Percentiles rank a stretch among this genome's conserved stretches.
Evolutionary conservation across 2,888 invertebrate species (phyloP).

Genomic region (Heteropelma amictum): DNA sequence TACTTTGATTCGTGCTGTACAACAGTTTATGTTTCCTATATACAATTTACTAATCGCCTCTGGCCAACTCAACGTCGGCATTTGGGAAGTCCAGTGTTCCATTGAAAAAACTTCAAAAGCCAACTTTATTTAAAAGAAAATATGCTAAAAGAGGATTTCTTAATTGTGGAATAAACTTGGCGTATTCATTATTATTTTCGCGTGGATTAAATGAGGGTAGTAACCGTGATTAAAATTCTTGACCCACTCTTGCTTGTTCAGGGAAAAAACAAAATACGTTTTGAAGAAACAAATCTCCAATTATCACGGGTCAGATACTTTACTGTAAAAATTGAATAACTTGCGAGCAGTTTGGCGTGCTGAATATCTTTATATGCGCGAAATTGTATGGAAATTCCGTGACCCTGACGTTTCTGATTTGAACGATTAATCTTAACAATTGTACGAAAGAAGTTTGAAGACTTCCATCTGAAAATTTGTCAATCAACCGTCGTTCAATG

Average conservation of each 20-base stretch:
- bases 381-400: neutral
- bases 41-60: constrained; percentile 6
- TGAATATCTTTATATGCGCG: neutral
- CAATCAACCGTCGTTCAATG: too few relatives aligned
- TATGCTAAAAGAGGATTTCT: neutral
- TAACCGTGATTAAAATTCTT: constrained; percentile 30
- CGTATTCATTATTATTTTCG: neutral
- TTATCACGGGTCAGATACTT: constrained; percentile 33
- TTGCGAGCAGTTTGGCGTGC: neutral
- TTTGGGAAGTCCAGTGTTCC: constrained; percentile 17
- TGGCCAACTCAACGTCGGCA: neutral
- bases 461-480: too few relatives aligned
- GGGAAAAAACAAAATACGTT: neutral
- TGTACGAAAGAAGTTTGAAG: too few relatives aligned
- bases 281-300: neutral
- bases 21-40: neutral
- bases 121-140: neutral
- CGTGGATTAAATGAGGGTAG: constrained; percentile 2
- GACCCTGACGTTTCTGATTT: too few relatives aligned
- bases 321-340: constrained; percentile 4
- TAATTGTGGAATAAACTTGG: neutral
- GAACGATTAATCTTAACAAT: too few relatives aligned
- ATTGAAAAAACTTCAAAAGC: neutral
- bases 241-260: neutral
- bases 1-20: neutral